phyloP scores from a whole-genome alignment of 2,888 invertebrate species.

The Dicyrtomina minuta region DNA sequence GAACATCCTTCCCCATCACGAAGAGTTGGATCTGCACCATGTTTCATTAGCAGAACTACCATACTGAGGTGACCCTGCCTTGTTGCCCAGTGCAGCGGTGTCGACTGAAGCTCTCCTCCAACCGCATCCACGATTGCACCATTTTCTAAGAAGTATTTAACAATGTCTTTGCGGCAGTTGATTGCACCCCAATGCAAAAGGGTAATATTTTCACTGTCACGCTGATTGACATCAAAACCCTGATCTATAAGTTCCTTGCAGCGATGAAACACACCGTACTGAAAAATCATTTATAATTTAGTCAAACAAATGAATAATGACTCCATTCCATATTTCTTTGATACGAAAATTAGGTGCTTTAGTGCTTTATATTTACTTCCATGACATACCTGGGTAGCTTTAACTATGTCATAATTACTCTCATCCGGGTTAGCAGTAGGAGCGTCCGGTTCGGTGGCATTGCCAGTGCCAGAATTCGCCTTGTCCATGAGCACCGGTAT shows the following conservation, averaged over 20 bases:
- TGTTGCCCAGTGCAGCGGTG: slow-evolving; percentile 97
- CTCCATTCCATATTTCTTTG: too few species aligned
- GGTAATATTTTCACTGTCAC: slow-evolving; percentile 93
- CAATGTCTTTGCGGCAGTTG: slow-evolving; percentile 92
- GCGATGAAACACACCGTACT: slow-evolving; percentile 79
- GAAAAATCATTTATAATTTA: slow-evolving; percentile 18
- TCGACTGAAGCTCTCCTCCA: slow-evolving; percentile 93
- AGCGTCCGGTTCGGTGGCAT: background rate
- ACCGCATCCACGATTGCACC: slow-evolving; percentile 88
- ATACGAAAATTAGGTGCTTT: too few species aligned
- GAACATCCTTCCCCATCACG: slow-evolving; percentile 95
- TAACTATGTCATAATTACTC: slow-evolving; percentile 76
- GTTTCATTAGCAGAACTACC: slow-evolving; percentile 73
- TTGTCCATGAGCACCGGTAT: slow-evolving; percentile 12
- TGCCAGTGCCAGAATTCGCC: background rate
- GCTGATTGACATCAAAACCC: slow-evolving; percentile 91
- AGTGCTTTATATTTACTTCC: too few species aligned
- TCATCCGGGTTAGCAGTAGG: slow-evolving; percentile 13
- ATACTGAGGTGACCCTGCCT: slow-evolving; percentile 87
- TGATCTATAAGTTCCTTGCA: slow-evolving; percentile 78
- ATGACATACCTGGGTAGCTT: slow-evolving; percentile 77
- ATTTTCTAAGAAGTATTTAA: slow-evolving; percentile 80
- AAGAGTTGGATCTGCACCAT: slow-evolving; percentile 83
- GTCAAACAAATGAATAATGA: too few species aligned
- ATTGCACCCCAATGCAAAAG: slow-evolving; percentile 99